Evolutionary conservation across 2,888 invertebrate genomes (phyloP), one percentile per base, ranked within the genome.

Genomic region (Polia nebulosa): DNA sequence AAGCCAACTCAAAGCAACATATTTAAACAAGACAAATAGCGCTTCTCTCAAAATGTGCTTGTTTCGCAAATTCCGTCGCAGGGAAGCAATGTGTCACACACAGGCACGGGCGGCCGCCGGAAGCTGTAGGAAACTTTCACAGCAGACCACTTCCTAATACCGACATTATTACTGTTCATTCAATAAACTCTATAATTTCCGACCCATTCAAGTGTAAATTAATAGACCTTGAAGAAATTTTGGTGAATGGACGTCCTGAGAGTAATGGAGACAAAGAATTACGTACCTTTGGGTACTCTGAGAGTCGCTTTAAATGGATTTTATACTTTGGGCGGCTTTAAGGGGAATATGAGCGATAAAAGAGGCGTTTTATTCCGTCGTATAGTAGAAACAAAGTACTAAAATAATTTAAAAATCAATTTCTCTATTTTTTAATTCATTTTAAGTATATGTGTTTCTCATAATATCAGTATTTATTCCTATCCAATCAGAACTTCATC

Each of bases 21-120:
- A 0, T 41, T 20, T 53, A 13, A 27, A 70, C 36, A 53, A 32
- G 32, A 69, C 32, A 60, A 72, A 65, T 29, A 36, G 15, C 8
- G 1, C 13, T 51, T 49, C 27, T 51, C 22, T 62, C 13, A 39
- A 59, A 59, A 29, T 36, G 15, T n/a, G n/a, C 27, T n/a, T 56
- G 45, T 61, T 57, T 56, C 22, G 41, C 68, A 72, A 73, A 76
- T 75, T 70, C 64, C 52, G 75, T 61, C 41, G 36, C 77, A 75
- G 88, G 82, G 84, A 85, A 72, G 70, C 58, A 77, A 85, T 86
- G 55, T 87, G 85, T 86, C 86, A 78, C 44, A 78, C 44, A 73
- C 57, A 62, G 59, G 65, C 52, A 52, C 58, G 62, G 52, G 45
- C 20, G 44, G 39, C 61, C 82, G 80, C 73, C 87, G 88, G 88